phyloP scores from a whole-genome alignment of 2,888 invertebrate species.

The Drosophila nr. perissopoda region DNA sequence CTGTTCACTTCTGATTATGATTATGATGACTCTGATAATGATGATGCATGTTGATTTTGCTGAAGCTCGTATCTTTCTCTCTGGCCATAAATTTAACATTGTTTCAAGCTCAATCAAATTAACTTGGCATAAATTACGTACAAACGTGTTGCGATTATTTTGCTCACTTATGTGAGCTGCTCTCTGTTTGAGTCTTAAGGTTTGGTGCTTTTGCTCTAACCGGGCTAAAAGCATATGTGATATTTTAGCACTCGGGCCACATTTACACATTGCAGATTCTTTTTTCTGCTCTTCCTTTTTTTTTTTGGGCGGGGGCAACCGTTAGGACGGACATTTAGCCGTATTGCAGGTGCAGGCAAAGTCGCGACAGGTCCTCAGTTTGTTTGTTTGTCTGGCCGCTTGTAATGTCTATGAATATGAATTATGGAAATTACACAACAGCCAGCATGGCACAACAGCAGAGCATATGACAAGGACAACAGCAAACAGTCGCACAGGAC shows the following conservation, averaged over 20 bases:
- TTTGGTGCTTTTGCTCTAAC: constrained; percentile 10
- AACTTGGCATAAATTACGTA: constrained; percentile 57
- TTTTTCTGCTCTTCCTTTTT: constrained; percentile 19
- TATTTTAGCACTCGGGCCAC: constrained; percentile 66
- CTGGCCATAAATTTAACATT: constrained; percentile 49
- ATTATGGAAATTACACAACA: constrained; percentile 80
- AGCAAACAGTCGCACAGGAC: constrained; percentile 39
- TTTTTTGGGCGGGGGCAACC: constrained; percentile 14
- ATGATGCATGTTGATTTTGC: constrained; percentile 25
- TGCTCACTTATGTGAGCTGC: constrained; percentile 10
- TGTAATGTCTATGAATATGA: constrained; percentile 79
- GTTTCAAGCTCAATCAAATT: constrained; percentile 56
- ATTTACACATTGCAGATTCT: constrained; percentile 65
- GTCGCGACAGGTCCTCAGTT: constrained; percentile 49
- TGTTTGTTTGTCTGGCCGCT: constrained; percentile 46
- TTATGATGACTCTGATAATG: constrained; percentile 23
- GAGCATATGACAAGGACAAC: constrained; percentile 40
- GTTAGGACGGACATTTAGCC: constrained; percentile 72
- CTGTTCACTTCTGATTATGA: constrained; percentile 19
- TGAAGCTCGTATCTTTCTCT: background rate
- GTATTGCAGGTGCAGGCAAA: constrained; percentile 80
- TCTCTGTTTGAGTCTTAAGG: constrained; percentile 12
- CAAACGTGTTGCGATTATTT: constrained; percentile 41
- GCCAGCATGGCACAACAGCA: constrained; percentile 10
- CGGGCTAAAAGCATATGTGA: constrained; percentile 64